Percentiles rank a stretch among this genome's conserved stretches.
These are phyloP conservation scores for Aethes cnicana DNA, from an alignment of 2,888 invertebrate species.

Conservation along the genomic window DNA sequence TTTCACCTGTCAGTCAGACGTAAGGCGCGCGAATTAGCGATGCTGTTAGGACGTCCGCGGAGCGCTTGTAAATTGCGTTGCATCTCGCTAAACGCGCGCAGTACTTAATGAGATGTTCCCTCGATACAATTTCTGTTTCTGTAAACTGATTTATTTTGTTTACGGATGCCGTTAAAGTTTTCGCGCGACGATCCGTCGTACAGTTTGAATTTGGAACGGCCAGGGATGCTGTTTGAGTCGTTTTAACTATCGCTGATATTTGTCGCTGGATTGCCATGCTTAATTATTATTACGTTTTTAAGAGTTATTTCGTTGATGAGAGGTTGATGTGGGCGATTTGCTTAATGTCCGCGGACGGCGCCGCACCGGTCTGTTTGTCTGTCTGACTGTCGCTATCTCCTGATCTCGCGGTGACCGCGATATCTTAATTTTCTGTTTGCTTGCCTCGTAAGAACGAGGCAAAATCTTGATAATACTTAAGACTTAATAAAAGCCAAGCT, in stretches of 20 bases:
- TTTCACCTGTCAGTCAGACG: constrained; percentile 79
- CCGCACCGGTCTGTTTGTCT: constrained; percentile 32
- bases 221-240: constrained; percentile 49
- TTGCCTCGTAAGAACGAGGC: no score
- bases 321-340: constrained; percentile 58
- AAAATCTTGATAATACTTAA: no score
- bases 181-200: constrained; percentile 64
- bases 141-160: constrained; percentile 38
- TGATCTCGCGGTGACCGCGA: constrained; percentile 8
- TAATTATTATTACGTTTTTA: constrained; percentile 43
- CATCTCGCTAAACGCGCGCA: constrained; percentile 50
- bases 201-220: constrained; percentile 52
- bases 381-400: constrained; percentile 16
- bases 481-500: no score
- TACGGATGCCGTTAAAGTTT: constrained; percentile 54
- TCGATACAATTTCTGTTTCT: constrained; percentile 3
- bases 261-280: constrained; percentile 37
- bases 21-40: constrained; percentile 60
- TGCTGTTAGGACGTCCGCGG: constrained; percentile 48
- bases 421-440: not conserved
- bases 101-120: constrained; percentile 25
- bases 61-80: constrained; percentile 57
- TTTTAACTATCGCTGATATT: constrained; percentile 32
- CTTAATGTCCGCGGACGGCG: constrained; percentile 44
- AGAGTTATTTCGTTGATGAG: constrained; percentile 55